Base-by-base conservation (phyloP, 2,113 vertebrate genomes). In the Cephalopterus ornatus region DNA sequence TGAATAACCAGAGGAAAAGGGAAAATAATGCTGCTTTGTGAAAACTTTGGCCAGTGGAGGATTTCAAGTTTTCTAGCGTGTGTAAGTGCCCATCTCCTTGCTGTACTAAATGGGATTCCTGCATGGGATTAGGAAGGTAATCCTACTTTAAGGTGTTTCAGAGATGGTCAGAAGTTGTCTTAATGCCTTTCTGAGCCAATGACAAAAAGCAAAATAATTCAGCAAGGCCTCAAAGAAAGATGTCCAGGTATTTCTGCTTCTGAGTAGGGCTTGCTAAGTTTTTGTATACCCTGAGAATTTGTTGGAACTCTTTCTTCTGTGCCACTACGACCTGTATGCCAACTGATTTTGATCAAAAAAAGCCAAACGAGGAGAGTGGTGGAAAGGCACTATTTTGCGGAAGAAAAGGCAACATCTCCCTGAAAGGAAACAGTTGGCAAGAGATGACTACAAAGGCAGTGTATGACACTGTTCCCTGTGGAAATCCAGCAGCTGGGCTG, bases 1-100 rank as follows among this genome's bases (percentile, higher is more conserved):
- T 96, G 93, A 94, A 84, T 96, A 97, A 91, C 85, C 46, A 41
- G 17, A 47, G 49, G 26, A 90, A 86, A 90, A 74, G 30, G 68
- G 56, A 56, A 92, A 92, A 85, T 66, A 80, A 66, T 11, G 23
- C 5, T 89, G 37, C 19, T 27, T 73, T 88, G 20, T 53, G 49
- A 66, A 84, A 88, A 66, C 41, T 63, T 86, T 50, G 72, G 23
- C 56, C 10, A 9, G 26, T 26, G 7, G 18, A 83, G 6, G n/a
- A 82, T 55, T 68, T 33, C 56, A 68, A 37, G 17, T 78, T 62
- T 37, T 18, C 11, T 16, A 5, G 44, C 46, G 32, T 18, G 19
- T 37, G 0, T 20, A 68, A 63, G 35, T 53, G 39, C 9, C 52
- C 22, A 20, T 62, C n/a, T 92, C 30, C 47, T 84, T 55, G 33